Percentiles rank a stretch among this genome's conserved stretches.
These are phyloP conservation scores for Adrianichthys oophorus DNA, from an alignment of 2,797 vertebrate species.

Conservation along the genomic window DNA sequence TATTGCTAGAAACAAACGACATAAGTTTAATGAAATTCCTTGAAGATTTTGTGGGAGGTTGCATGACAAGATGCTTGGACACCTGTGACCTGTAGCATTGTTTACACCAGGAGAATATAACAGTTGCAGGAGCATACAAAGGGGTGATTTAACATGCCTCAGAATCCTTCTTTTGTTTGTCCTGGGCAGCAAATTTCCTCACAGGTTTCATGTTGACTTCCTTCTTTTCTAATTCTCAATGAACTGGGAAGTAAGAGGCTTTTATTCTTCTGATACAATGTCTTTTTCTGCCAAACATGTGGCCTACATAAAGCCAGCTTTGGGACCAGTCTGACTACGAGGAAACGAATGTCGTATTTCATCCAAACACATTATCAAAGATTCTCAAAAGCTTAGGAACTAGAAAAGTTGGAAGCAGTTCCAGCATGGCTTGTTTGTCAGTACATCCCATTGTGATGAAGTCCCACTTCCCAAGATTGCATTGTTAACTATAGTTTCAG, in stretches of 20 bases:
- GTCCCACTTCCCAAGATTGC: conserved; percentile 57
- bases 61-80: conserved; percentile 27
- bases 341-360: conserved; percentile 8
- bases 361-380: not conserved
- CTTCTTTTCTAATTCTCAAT: conserved; percentile 47
- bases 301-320: conserved; percentile 40
- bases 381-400: not conserved
- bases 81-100: conserved; percentile 51
- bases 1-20: not conserved
- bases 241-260: conserved; percentile 35
- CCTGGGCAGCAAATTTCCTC: conserved; percentile 54
- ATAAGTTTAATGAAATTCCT: not conserved
- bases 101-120: conserved; percentile 36
- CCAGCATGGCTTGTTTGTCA: conserved; percentile 3
- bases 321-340: conserved; percentile 11
- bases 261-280: conserved; percentile 64
- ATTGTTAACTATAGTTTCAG: conserved; percentile 63
- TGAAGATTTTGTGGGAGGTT: conserved; percentile 20
- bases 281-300: conserved; percentile 37
- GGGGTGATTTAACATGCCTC: conserved; percentile 40
- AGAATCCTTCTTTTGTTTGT: conserved; percentile 63
- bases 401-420: not conserved
- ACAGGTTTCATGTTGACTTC: conserved; percentile 65
- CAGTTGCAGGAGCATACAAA: conserved; percentile 39
- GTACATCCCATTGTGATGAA: conserved; percentile 33